Evolutionary conservation across 2,113 vertebrate species (phyloP).

Genomic region (Xiphias gladius): DNA sequence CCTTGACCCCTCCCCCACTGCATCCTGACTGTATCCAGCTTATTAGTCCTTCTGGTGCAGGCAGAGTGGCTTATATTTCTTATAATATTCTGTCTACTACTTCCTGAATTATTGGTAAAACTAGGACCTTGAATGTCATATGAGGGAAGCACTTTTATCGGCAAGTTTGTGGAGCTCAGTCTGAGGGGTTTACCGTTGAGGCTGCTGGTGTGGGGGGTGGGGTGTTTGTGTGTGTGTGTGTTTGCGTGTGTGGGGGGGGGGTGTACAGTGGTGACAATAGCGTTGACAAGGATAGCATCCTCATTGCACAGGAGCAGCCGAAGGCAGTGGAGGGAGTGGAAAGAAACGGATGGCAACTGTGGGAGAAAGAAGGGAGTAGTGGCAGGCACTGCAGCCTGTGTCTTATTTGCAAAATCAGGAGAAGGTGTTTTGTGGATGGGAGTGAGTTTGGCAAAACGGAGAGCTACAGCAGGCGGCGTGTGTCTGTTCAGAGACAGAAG

Average conservation of each 20-base stretch:
- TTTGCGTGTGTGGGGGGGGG: not conserved
- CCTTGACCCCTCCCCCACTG: slow-evolving; percentile 48
- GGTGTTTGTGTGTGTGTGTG: too few relatives aligned
- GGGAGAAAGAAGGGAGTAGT: slow-evolving; percentile 43
- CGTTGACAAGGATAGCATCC: slow-evolving; percentile 67
- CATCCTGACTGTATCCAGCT: slow-evolving; percentile 43
- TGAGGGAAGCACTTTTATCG: slow-evolving; percentile 80
- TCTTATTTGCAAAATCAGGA: slow-evolving; percentile 41
- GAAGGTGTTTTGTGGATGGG: slow-evolving; percentile 55
- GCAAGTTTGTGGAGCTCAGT: slow-evolving; percentile 79
- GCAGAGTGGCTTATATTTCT: slow-evolving; percentile 71
- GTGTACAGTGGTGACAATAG: slow-evolving; percentile 64
- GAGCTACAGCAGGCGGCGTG: slow-evolving; percentile 59
- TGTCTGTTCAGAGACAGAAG: slow-evolving; percentile 53
- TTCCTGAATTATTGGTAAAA: slow-evolving; percentile 76
- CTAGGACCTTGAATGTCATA: slow-evolving; percentile 72
- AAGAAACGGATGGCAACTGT: slow-evolving; percentile 43
- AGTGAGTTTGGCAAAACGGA: slow-evolving; percentile 51
- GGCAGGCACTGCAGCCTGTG: slow-evolving; percentile 41
- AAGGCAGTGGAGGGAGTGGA: slow-evolving; percentile 50
- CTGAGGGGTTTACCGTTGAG: slow-evolving; percentile 70
- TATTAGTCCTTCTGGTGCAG: slow-evolving; percentile 52
- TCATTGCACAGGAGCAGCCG: slow-evolving; percentile 68
- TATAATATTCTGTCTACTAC: slow-evolving; percentile 65
- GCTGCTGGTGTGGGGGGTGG: not conserved